Percentiles rank a stretch among this genome's conserved stretches.
These are phyloP conservation scores for Jaculus jaculus DNA, from an alignment of 2,113 vertebrate species.

Conservation along the genomic window DNA sequence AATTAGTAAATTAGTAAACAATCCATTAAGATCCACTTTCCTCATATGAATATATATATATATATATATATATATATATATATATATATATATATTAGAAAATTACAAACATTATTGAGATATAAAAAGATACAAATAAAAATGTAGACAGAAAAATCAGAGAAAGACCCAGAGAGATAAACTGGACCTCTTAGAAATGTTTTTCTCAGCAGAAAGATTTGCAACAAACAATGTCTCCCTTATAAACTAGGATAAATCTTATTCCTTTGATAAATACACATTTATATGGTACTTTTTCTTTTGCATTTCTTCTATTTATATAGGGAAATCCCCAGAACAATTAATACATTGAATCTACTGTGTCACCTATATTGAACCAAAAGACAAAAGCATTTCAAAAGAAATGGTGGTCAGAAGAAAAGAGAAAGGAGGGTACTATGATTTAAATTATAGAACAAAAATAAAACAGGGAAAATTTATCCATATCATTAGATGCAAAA, in stretches of 20 bases:
- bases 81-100: not conserved
- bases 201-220: not conserved
- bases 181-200: not conserved
- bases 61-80: not conserved
- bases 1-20: not conserved
- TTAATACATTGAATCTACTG: not conserved
- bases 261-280: not conserved
- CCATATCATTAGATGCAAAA: not conserved
- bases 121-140: too few relatives aligned
- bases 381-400: not conserved
- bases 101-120: not conserved
- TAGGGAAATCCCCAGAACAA: not conserved
- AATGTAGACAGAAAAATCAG: not conserved
- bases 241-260: not conserved
- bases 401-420: not conserved
- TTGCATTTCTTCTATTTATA: not conserved
- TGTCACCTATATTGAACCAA: not conserved
- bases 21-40: not conserved
- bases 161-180: not conserved
- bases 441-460: not conserved
- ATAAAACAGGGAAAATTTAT: not conserved
- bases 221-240: not conserved
- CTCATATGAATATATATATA: not conserved
- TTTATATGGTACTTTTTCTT: not conserved
- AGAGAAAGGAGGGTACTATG: not conserved